Base-by-base conservation (phyloP, 2,113 vertebrate species). In the Nyctereutes procyonoides region DNA sequence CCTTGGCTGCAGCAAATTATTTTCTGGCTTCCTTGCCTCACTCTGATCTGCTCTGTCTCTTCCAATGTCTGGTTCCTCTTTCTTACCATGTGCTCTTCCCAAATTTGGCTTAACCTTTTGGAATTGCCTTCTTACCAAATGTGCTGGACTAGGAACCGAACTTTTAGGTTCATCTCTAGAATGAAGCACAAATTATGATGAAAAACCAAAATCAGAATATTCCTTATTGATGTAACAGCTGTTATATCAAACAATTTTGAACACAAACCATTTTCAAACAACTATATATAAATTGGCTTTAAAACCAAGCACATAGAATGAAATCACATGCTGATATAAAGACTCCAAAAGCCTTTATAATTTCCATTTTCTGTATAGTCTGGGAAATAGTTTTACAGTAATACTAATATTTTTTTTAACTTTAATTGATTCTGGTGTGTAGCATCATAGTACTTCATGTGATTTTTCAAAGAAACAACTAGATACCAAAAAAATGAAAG, bases 61-160 rank as follows among this genome's bases (percentile, higher is more conserved):
- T 30, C 98, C 97, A 55, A 95, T 10, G 35, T 62, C 38, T 15
- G 71, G 24, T 10, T 96, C 95, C 20, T 73, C 84, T 88, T 98
- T 98, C 88, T 98, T 90, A 0, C 82, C 91, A 79, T 67, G 91
- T 56, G 80, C 96, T 86, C 81, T 92, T 96, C 98, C 97, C 94
- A 99, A 58, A 74, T 98, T 98, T 86, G 98, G 97, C 8, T 95
- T 94, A n/a, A 97, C 43, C 95, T 97, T 98, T 24, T 95, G 93
- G 56, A 98, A 98, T 80, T 94, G 97, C 32, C 95, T 97, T 48
- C 95, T 98, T 58, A 98, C 16, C 2, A 98, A 90, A 12, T 97
- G 98, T 92, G 97, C 98, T 84, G 98, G 97, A 60, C 98, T 98
- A 95, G 98, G 90, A 82, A 95, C 26, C 69, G 26, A 8, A 2